phyloP scores from a whole-genome alignment of 2,113 vertebrate species.

The Leptocoma aspasia region DNA sequence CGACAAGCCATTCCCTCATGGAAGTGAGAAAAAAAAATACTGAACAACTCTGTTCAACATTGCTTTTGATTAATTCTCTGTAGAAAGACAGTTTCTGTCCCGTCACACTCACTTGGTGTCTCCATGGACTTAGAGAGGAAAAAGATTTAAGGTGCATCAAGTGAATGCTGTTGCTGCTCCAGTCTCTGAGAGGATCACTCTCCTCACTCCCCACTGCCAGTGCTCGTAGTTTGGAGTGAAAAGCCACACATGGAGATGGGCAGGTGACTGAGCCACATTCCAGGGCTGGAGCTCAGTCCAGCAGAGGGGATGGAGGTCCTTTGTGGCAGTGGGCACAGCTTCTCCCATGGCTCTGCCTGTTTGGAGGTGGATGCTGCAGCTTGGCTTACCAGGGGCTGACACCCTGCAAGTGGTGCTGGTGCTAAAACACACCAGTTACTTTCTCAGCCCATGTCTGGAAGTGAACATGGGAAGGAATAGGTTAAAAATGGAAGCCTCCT shows the following conservation, averaged over 20 bases:
- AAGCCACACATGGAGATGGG: background rate
- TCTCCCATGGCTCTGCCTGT: background rate
- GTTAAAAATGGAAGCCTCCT: background rate
- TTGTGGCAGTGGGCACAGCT: background rate
- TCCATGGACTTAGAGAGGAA: background rate
- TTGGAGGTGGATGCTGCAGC: background rate
- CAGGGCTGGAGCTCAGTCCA: background rate
- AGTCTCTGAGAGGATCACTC: background rate
- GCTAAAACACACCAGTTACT: background rate
- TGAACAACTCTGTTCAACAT: background rate
- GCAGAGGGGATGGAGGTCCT: background rate
- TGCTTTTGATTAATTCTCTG: background rate
- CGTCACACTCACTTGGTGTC: background rate
- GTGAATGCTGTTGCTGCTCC: background rate
- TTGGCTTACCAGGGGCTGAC: background rate
- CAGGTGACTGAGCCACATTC: fast-evolving
- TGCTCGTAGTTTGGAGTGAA: background rate
- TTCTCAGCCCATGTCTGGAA: background rate
- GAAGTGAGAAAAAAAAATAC: background rate
- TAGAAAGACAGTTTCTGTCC: background rate
- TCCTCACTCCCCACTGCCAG: background rate
- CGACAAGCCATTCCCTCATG: background rate
- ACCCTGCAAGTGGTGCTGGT: background rate
- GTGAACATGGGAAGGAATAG: background rate
- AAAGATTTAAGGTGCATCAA: background rate